phyloP scores from a whole-genome alignment of 2,888 invertebrate genomes.

The Perdita meconis region DNA sequence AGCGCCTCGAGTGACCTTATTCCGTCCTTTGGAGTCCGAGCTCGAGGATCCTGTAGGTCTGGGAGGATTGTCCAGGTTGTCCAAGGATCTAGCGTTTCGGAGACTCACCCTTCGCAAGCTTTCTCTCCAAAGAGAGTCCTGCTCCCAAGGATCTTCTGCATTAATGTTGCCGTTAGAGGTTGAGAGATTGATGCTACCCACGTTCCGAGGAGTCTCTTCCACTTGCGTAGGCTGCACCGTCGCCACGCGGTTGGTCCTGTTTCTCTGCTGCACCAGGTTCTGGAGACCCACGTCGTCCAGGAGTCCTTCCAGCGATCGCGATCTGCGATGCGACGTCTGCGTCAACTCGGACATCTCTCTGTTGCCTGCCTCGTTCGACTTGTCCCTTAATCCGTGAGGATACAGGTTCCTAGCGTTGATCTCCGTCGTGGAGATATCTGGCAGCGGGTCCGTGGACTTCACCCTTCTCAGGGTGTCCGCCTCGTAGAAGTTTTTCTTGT shows the following conservation, averaged over 20 bases:
- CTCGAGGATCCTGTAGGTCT: constrained; percentile 10
- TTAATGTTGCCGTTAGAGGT: constrained; percentile 46
- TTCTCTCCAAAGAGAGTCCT: constrained; percentile 92
- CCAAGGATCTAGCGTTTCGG: constrained; percentile 92
- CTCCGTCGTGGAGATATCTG: constrained; percentile 77
- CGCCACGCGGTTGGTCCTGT: constrained; percentile 71
- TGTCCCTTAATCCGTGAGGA: constrained; percentile 82
- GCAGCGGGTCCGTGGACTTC: constrained; percentile 79
- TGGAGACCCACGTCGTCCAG: constrained; percentile 85
- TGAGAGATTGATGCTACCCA: neutral
- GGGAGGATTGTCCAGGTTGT: constrained; percentile 88
- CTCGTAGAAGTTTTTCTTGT: constrained; percentile 90
- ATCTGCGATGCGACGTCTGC: constrained; percentile 84
- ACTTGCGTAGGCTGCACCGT: constrained; percentile 44
- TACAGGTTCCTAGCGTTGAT: constrained; percentile 81
- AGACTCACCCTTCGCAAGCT: constrained; percentile 91
- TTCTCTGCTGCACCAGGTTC: constrained; percentile 77
- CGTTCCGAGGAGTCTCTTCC: constrained; percentile 27
- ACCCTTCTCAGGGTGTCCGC: constrained; percentile 87
- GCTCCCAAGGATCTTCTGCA: constrained; percentile 91
- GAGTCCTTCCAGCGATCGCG: constrained; percentile 87
- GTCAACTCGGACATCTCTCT: constrained; percentile 44
- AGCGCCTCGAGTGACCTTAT: constrained; percentile 89
- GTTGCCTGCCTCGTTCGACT: constrained; percentile 70
- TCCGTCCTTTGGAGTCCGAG: constrained; percentile 71